phyloP scores from a whole-genome alignment of 1,140 invertebrate genomes.

The Cydia strobilella region DNA sequence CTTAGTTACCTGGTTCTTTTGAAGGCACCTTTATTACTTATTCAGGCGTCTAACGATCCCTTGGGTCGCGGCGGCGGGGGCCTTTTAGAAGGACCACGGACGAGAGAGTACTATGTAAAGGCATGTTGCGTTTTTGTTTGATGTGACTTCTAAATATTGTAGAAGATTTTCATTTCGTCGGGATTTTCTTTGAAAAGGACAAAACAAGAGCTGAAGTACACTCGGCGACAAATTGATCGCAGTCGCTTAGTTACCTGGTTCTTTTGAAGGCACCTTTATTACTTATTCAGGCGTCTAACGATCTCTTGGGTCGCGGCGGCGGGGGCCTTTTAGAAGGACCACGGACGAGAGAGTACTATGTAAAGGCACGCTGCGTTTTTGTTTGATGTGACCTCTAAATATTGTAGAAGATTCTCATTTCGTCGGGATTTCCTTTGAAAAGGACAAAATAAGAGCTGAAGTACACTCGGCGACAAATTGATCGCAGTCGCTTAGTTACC shows the following conservation, averaged over 20 bases:
- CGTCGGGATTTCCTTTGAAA: too few relatives aligned
- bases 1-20: constrained; percentile 12
- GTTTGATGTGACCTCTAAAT: too few relatives aligned
- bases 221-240: constrained; percentile 7
- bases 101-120: neutral
- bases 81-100: neutral
- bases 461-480: constrained; percentile 14
- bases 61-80: constrained; percentile 1
- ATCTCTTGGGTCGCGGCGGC: constrained; percentile 4
- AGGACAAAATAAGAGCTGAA: neutral
- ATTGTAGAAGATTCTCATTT: too few relatives aligned
- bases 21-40: constrained; percentile 14
- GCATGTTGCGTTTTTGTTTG: neutral
- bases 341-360: neutral
- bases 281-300: constrained; percentile 18
- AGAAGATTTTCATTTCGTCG: too few relatives aligned
- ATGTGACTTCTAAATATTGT: too few relatives aligned
- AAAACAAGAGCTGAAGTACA: neutral
- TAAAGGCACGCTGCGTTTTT: neutral
- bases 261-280: constrained; percentile 10
- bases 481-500: constrained; percentile 14
- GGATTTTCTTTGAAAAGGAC: constrained; percentile 1
- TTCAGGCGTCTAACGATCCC: constrained; percentile 17
- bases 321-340: neutral
- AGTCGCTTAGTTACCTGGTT: constrained; percentile 15